Percentiles rank a stretch among this genome's conserved stretches.
These are phyloP conservation scores for Lagorchestes hirsutus DNA, from an alignment of 2,797 vertebrate species.

Conservation along the genomic window DNA sequence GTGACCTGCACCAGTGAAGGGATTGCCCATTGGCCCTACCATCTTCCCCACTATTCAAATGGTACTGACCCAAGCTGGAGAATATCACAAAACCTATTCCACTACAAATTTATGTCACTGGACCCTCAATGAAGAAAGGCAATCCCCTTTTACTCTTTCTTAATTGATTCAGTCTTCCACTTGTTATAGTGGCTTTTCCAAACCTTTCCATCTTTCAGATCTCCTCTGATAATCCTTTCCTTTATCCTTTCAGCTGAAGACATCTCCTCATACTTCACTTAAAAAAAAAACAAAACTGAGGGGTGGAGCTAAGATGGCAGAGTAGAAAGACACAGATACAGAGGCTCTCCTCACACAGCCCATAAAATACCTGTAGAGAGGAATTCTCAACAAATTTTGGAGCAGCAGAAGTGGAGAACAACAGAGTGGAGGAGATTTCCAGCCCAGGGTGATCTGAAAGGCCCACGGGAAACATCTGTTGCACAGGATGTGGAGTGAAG, in stretches of 20 bases:
- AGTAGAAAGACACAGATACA: no score
- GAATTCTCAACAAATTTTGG: no score
- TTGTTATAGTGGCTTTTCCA: not conserved
- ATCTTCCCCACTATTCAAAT: not conserved
- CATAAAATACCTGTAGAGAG: no score
- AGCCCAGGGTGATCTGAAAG: no score
- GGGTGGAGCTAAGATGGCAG: no score
- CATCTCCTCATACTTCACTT: not conserved
- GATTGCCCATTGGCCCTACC: not conserved
- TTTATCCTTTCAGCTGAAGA: not conserved
- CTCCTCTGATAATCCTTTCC: not conserved
- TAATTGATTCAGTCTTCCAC: not conserved
- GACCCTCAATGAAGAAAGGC: not conserved
- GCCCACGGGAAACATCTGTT: no score
- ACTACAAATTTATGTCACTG: not conserved
- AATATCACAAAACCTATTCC: not conserved
- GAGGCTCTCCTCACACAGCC: no score
- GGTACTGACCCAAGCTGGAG: not conserved
- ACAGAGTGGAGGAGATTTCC: no score
- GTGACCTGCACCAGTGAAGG: not conserved
- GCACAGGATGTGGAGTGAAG: no score
- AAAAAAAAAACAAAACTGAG: no score
- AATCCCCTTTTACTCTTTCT: not conserved
- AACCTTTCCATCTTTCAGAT: not conserved
- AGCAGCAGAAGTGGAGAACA: no score